Evolutionary conservation across 2,888 invertebrate genomes (phyloP), one percentile per base, ranked within the genome.

Genomic region (Drosophila tanythrix): DNA sequence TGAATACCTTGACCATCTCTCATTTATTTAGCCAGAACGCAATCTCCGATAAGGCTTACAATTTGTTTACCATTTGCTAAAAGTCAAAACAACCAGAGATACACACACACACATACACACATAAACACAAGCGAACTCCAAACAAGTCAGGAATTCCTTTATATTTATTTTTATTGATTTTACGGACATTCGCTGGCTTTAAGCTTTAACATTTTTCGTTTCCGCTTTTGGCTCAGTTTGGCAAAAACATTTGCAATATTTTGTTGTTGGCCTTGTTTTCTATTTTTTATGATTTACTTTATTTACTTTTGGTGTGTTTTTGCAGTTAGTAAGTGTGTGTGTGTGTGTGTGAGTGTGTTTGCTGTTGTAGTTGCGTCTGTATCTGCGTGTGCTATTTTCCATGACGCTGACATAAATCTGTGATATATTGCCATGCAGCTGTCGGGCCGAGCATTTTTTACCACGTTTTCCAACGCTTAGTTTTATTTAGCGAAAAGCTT

Each of bases 361-460:
- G 27, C 65, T 40, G 15, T 50, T 58, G 57, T 64, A 51, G 52
- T 66, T 80, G 55, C 52, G 50, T 51, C 46, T 57, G 55, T 70
- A 61, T 69, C 50, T 76, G 79, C 52, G 59, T 64, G 59, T 68
- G 69, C 70, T 72, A 70, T 82, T 78, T 81, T 79, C 84, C 84
- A 85, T 88, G 90, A 81, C 72, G 83, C 83, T 83, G 88, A 86
- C 87, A 90, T 88, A 90, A 90, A 83, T 82, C 90, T 79, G 68
- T 89, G 86, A 87, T 87, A 82, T 90, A 87, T 87, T 76, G 81
- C 86, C 65, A 52, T 78, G 65, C 88, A 76, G 83, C 71, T 82
- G 80, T 60, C 68, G 70, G 61, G 25, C 65, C 62, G 75, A 85
- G 80, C 82, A 69, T 83, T 82, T 77, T 73, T 74, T 70, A 53